phyloP scores from a whole-genome alignment of 1,140 invertebrate genomes.

The Trissolcus basalis region DNA sequence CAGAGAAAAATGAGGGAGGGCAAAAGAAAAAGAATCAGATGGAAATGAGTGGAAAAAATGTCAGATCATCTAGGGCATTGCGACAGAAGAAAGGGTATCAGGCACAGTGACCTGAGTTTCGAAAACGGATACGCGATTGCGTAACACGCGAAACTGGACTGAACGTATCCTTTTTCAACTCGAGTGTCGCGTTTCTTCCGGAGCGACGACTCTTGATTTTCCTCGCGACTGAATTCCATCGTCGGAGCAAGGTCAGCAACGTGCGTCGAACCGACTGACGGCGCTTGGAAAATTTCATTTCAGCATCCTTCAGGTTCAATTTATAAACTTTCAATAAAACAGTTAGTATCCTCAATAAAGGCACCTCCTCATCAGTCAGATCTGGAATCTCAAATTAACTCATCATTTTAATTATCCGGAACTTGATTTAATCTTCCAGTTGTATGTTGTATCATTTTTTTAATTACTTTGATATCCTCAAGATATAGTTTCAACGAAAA shows the following conservation, averaged over 20 bases:
- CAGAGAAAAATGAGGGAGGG: too few relatives aligned
- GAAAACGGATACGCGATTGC: conserved; percentile 22
- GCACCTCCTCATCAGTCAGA: too few relatives aligned
- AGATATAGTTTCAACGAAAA: too few relatives aligned
- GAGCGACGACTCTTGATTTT: conserved; percentile 30
- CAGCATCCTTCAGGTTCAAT: conserved; percentile 30
- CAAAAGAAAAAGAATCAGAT: too few relatives aligned
- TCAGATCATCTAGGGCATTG: not conserved
- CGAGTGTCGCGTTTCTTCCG: conserved; percentile 44
- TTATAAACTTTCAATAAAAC: conserved; percentile 22
- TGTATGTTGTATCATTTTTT: too few relatives aligned
- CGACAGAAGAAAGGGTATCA: conserved; percentile 1
- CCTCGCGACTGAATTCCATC: conserved; percentile 29
- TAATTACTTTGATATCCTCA: too few relatives aligned
- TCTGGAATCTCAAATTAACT: too few relatives aligned
- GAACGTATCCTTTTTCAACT: conserved; percentile 26
- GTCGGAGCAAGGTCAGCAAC: conserved; percentile 62
- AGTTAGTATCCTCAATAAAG: too few relatives aligned
- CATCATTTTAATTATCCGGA: too few relatives aligned
- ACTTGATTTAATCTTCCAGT: too few relatives aligned
- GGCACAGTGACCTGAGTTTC: conserved; percentile 4
- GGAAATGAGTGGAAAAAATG: not conserved
- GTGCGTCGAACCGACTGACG: conserved; percentile 59
- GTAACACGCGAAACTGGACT: conserved; percentile 31
- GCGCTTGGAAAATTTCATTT: conserved; percentile 52